Evolutionary conservation across 2,797 vertebrate genomes (phyloP).

Genomic region (Tinamus major): DNA sequence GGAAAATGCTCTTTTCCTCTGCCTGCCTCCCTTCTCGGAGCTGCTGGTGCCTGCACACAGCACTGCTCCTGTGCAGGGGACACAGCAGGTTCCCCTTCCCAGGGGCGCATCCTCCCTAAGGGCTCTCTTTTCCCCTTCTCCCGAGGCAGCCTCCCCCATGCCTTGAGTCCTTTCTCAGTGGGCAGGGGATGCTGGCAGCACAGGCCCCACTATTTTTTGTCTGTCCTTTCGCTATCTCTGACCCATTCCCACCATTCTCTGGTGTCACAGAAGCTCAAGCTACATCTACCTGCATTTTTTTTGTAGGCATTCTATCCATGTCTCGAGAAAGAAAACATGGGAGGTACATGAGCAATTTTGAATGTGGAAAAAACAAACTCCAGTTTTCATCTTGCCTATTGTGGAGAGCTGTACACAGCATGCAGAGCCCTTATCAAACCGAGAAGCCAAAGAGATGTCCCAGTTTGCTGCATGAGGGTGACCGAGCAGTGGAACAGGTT

Average conservation of each 20-base stretch:
- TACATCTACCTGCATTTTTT: not conserved
- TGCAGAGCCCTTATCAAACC: accelerated
- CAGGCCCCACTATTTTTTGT: not conserved
- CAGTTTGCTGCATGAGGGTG: not conserved
- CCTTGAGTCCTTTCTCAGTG: slow-evolving; percentile 8
- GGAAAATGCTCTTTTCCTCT: not conserved
- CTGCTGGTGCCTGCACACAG: not conserved
- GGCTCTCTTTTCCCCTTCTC: not conserved
- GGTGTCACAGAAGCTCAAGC: not conserved
- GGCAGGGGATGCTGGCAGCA: not conserved
- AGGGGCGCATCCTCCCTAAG: not conserved
- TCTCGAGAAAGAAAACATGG: not conserved
- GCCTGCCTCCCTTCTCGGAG: accelerated
- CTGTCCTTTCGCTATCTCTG: not conserved
- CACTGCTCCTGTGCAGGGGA: accelerated
- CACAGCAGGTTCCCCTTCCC: accelerated
- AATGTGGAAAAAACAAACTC: not conserved
- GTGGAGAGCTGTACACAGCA: not conserved
- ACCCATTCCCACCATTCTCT: slow-evolving; percentile 33
- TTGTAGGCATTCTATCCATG: accelerated
- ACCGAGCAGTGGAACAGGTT: too few relatives aligned
- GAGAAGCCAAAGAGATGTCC: not conserved
- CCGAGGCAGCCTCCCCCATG: not conserved
- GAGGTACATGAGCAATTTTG: not conserved
- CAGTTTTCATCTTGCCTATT: not conserved